Evolutionary conservation across 2,113 vertebrate genomes (phyloP), one percentile per base, ranked within the genome.

Genomic region (Macrotus californicus): DNA sequence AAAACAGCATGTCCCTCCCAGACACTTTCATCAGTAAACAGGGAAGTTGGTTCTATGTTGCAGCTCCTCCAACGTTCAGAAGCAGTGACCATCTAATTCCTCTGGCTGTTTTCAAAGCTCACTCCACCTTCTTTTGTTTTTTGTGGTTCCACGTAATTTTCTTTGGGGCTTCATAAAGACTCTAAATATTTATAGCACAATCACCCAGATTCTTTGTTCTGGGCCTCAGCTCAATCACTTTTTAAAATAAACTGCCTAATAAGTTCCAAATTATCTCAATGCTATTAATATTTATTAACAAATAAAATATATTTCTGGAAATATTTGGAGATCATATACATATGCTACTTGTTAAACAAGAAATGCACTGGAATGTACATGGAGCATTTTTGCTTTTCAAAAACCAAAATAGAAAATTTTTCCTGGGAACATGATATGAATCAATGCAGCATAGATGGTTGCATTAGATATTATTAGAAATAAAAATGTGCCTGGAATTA

Each of bases 61-160:
- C 0, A 0, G 11, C 16, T 61, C 43, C 66, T 24, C 59, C 61
- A 50, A 6, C 1, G 0, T 26, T 4, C 0, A 0, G 50, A 39
- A 87, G 54, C 24, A 72, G 29, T 56, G 2, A 69, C 36, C 26
- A 22, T 16, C 18, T 6, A 50, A 16, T 34, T 59, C 43, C 5
- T 39, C n/a, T 11, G 13, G 15, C 4, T 7, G 3, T 14, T 3
- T 34, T 72, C 24, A 54, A 21, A 26, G n/a, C 12, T 82, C 19
- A 50, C 5, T 1, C 22, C 0, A 0, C 9, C 56, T 34, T 36
- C 13, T 43, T 89, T 43, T 21, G 24, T 43, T 52, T 83, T 54
- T 84, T 29, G 3, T 13, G 6, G 16, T 16, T 41, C n/a, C 48
- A 59, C 5, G 15, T 43, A 14, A 19, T 81, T 79, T 29, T 69